These are phyloP conservation scores for Nyctereutes procyonoides DNA, from an alignment of 2,113 vertebrate genomes.

Conservation along the genomic window DNA sequence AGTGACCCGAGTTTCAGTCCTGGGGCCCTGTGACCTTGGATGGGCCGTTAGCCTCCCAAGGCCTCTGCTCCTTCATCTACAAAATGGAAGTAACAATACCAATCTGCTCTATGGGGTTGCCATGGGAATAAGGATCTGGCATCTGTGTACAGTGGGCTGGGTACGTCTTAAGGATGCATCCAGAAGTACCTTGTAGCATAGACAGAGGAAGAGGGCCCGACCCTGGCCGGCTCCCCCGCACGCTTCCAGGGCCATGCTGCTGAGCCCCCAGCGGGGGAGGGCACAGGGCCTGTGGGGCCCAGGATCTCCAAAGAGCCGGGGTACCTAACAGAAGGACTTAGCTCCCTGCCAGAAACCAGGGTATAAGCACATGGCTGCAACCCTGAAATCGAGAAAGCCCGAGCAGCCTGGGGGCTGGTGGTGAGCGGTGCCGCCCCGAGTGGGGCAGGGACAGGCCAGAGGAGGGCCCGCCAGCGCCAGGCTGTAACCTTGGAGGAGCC, in stretches of 20 bases:
- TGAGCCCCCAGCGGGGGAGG: not conserved
- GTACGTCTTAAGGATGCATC: not conserved
- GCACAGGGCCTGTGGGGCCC: fast-evolving
- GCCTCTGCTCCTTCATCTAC: not conserved
- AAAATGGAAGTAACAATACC: not conserved
- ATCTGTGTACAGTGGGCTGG: no score
- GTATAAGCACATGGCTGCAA: not conserved
- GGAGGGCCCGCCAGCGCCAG: not conserved
- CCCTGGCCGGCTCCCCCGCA: fast-evolving
- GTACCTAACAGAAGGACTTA: not conserved
- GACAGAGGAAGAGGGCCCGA: fast-evolving
- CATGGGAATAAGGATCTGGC: not conserved
- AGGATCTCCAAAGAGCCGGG: not conserved
- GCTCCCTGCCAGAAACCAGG: not conserved
- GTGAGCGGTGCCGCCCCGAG: fast-evolving
- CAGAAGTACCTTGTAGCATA: not conserved
- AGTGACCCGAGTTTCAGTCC: fast-evolving
- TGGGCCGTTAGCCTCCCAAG: not conserved
- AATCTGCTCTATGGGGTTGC: not conserved
- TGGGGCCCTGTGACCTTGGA: not conserved
- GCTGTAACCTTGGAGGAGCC: not conserved
- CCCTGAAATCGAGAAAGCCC: not conserved
- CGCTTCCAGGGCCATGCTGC: not conserved
- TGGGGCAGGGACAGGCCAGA: not conserved
- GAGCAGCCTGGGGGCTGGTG: no score